phyloP scores from a whole-genome alignment of 2,113 vertebrate genomes.

The Anhinga rufa region DNA sequence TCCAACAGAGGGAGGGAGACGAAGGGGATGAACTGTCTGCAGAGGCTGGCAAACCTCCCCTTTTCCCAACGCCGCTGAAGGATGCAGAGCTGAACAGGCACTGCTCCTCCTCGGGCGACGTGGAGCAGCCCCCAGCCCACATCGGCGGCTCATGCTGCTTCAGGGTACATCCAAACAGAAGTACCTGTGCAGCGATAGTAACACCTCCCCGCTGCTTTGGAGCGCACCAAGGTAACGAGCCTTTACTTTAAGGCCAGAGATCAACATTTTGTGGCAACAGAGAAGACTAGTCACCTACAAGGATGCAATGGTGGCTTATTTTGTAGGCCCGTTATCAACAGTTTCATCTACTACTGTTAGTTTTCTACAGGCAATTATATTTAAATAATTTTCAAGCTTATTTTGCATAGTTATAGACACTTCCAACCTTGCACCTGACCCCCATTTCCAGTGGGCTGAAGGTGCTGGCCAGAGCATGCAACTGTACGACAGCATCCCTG shows the following conservation, averaged over 20 bases:
- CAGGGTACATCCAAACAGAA: accelerated
- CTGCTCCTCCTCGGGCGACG: neutral
- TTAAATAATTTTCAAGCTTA: neutral
- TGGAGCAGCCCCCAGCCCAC: neutral
- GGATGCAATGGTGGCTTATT: accelerated
- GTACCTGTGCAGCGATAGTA: accelerated
- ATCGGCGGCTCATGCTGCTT: too few species aligned
- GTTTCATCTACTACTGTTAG: neutral
- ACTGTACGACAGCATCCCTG: neutral
- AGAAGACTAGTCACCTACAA: neutral
- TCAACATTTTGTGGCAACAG: neutral
- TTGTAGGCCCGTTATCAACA: neutral
- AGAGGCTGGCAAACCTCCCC: neutral
- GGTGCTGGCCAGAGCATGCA: neutral
- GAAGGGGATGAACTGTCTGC: accelerated
- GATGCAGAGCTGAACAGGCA: neutral
- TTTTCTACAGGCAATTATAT: too few species aligned
- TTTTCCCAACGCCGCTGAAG: accelerated
- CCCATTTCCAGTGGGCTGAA: neutral
- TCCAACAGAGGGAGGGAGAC: neutral
- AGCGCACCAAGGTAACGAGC: accelerated
- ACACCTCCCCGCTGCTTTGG: accelerated
- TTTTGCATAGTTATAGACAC: neutral
- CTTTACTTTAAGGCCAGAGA: neutral
- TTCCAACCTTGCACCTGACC: neutral